A percentile compares a stretch with the other conserved stretches of the same genome.
These are phyloP conservation scores for Teleogryllus occipitalis DNA, from an alignment of 1,140 invertebrate species.

Conservation along the genomic window DNA sequence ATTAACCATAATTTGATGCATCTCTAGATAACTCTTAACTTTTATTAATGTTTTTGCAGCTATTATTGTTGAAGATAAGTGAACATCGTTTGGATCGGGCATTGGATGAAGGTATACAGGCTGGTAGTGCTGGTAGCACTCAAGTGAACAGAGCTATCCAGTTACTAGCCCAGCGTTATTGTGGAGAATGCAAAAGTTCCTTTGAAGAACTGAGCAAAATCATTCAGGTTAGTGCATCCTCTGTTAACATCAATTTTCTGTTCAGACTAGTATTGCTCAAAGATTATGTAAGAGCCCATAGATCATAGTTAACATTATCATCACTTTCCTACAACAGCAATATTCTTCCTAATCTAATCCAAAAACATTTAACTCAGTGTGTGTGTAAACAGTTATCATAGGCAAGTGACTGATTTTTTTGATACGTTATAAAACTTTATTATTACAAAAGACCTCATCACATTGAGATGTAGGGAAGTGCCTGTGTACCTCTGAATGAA, in stretches of 20 bases:
- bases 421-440: too few species aligned
- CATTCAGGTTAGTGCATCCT: slow-evolving; percentile 46
- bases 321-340: too few species aligned
- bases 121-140: slow-evolving; percentile 28
- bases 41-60: slow-evolving; percentile 33
- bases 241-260: background rate
- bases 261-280: too few species aligned
- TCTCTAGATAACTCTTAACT: background rate
- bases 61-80: slow-evolving; percentile 64
- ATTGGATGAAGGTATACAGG: slow-evolving; percentile 43
- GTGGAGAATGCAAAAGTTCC: slow-evolving; percentile 85
- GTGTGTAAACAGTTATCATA: too few species aligned
- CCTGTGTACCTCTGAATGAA: too few species aligned
- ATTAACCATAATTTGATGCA: background rate
- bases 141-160: slow-evolving; percentile 80
- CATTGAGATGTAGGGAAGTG: too few species aligned
- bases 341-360: too few species aligned
- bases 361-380: too few species aligned
- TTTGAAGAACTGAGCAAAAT: slow-evolving; percentile 96
- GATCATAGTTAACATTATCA: too few species aligned
- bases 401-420: too few species aligned
- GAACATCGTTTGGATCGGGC: slow-evolving; percentile 61
- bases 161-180: slow-evolving; percentile 84
- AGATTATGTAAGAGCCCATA: too few species aligned
- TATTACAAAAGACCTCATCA: too few species aligned